Base-by-base conservation (phyloP, 1,140 invertebrate species). In the Diabrotica undecimpunctata region DNA sequence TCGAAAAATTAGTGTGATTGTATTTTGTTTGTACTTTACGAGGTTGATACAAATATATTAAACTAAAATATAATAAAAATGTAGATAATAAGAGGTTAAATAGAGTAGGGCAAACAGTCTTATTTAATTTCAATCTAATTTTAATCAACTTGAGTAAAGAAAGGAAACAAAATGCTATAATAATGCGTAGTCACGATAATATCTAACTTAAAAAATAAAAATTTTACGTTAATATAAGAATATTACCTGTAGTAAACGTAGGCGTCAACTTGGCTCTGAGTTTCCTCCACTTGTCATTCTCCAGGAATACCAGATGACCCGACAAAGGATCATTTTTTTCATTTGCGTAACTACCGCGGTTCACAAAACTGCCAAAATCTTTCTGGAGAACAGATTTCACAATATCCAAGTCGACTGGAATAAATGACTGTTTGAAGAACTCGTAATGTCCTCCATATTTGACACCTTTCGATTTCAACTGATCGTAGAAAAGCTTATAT, bases 281-380 rank as follows among this genome's bases (percentile, higher is more conserved):
- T 54, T 72, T 68, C 66, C 79, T 82, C 83, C 83, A 85, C 58
- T 77, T 68, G 35, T 74, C 66, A 14, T 79, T 82, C 13, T 72
- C 70, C 14, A 81, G 54, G 9, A 68, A 68, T 56, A 86, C 80
- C 38, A 87, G 68, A 54, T 83, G 79, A 5, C 77, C 77, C 0
- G 78, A 73, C 0, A 87, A 41, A 2, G 78, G 72, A 64, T 85
- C 82, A 0, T 69, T 70, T 62, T 81, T 74, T 41, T 77, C 78
- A 53, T 79, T 77, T 5, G 73, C 66, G 7, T 77, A 75, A 0
- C 78, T 6, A 0, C 79, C 79, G 54, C 80, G 72, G 70, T 81
- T 78, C 35, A 76, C 72, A 68, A 84, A 84, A 68, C 72, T 71
- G 0, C 66, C 39, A 53, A 83, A 83, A 66, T 84, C 80, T 54